Evolutionary conservation across 2,888 invertebrate species (phyloP).

Genomic region (Drosophila suboccidentalis): DNA sequence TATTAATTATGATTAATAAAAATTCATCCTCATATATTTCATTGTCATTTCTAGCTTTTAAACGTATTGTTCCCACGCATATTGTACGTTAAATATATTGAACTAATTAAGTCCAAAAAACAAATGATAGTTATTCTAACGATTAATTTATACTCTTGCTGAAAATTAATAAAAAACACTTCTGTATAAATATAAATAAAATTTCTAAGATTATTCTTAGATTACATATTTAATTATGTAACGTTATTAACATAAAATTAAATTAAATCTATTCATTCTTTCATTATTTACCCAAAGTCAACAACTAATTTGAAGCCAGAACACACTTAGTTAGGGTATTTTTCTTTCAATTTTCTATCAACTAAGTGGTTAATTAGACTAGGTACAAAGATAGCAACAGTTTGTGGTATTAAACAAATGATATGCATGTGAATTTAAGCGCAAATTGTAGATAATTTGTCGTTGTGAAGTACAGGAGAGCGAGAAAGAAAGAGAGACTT

Average conservation of each 20-base stretch:
- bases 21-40: slow-evolving; percentile 6
- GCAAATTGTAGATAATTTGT: slow-evolving; percentile 35
- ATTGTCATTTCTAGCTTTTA: slow-evolving; percentile 10
- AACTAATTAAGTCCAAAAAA: slow-evolving; percentile 32
- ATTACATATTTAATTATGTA: not conserved
- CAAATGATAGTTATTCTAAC: not conserved
- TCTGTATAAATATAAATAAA: not conserved
- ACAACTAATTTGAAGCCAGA: not conserved
- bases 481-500: slow-evolving; percentile 4
- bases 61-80: slow-evolving; percentile 40
- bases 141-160: slow-evolving; percentile 17
- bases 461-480: slow-evolving; percentile 20
- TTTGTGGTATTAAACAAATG: slow-evolving; percentile 11
- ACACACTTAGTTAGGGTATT: slow-evolving; percentile 1
- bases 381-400: slow-evolving; percentile 6
- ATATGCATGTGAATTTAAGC: slow-evolving; percentile 26
- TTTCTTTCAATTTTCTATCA: not conserved
- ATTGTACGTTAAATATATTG: slow-evolving; percentile 23
- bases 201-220: not conserved
- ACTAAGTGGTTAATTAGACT: slow-evolving; percentile 14
- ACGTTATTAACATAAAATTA: no score
- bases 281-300: not conserved
- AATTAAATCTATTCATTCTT: no score
- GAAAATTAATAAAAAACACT: not conserved
- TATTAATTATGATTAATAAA: slow-evolving; percentile 4